phyloP scores from a whole-genome alignment of 1,140 invertebrate genomes.

The Saccostrea glomerata region DNA sequence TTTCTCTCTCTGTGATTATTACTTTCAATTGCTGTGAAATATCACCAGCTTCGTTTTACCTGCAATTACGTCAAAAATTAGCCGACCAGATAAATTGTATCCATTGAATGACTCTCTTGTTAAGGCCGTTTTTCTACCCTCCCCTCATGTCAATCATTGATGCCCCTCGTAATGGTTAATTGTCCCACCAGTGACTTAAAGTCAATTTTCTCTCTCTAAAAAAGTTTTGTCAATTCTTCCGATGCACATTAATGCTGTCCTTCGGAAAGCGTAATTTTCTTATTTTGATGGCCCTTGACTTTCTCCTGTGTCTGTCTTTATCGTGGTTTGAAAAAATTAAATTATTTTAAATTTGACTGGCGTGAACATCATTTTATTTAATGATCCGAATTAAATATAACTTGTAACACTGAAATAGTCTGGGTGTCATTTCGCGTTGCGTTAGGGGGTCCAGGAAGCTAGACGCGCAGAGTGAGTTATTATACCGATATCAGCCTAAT shows the following conservation, averaged over 20 bases:
- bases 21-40: constrained; percentile 32
- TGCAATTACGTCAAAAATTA: constrained; percentile 32
- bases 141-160: constrained; percentile 3
- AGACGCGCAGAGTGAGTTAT: constrained; percentile 20
- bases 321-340: constrained; percentile 17
- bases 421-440: constrained; percentile 2
- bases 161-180: constrained; percentile 4
- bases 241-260: constrained; percentile 6
- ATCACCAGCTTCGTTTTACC: constrained; percentile 14
- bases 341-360: constrained; percentile 8
- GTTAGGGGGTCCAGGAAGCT: constrained; percentile 20
- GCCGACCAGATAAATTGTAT: constrained; percentile 24
- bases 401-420: constrained; percentile 17
- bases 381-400: constrained; percentile 33
- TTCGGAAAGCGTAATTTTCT: constrained; percentile 3
- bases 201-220: constrained; percentile 31
- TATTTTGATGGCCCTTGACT: neutral
- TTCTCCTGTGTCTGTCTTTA: neutral
- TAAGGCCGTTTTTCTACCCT: neutral
- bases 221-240: constrained; percentile 6
- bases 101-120: constrained; percentile 27
- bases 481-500: constrained; percentile 12
- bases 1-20: constrained; percentile 6
- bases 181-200: constrained; percentile 16
- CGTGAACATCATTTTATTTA: neutral